Evolutionary conservation across 2,797 vertebrate species (phyloP).

Genomic region (Rhinatrema bivittatum): DNA sequence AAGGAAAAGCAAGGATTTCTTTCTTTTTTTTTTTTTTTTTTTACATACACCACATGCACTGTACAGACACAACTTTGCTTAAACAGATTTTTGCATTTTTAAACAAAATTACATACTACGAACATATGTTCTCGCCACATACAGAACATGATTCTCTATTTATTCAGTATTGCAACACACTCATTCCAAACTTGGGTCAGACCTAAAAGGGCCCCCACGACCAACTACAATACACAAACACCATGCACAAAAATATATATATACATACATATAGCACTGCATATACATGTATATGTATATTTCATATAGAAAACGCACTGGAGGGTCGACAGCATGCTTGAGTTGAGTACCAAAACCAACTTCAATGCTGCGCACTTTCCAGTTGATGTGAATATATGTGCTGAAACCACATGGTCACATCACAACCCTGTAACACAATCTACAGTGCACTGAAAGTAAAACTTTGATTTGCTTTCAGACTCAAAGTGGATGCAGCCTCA

Average conservation of each 20-base stretch:
- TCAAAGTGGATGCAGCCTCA: constrained; percentile 56
- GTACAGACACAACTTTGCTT: constrained; percentile 42
- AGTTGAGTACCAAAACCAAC: constrained; percentile 65
- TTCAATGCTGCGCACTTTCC: constrained; percentile 67
- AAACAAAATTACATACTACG: constrained; percentile 39
- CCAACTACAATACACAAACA: constrained; percentile 63
- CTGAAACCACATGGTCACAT: constrained; percentile 75
- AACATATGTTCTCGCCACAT: constrained; percentile 50
- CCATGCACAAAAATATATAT: constrained; percentile 71
- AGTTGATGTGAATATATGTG: constrained; percentile 77
- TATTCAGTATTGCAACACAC: constrained; percentile 46
- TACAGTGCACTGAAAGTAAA: constrained; percentile 48
- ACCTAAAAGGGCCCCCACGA: constrained; percentile 51
- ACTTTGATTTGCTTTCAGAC: constrained; percentile 50
- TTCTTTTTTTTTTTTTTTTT: no score
- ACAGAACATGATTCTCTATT: constrained; percentile 28
- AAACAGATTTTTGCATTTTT: constrained; percentile 11
- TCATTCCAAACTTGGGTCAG: constrained; percentile 52
- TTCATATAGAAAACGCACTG: constrained; percentile 59
- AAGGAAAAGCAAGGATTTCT: constrained; percentile 36
- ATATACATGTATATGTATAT: constrained; percentile 61
- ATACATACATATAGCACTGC: no score
- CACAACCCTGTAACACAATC: constrained; percentile 54
- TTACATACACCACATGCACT: constrained; percentile 49
- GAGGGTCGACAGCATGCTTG: constrained; percentile 67